Evolutionary conservation across 1,140 invertebrate species (phyloP), one percentile per base, ranked within the genome.

Genomic region (Schlechtendalia chinensis): DNA sequence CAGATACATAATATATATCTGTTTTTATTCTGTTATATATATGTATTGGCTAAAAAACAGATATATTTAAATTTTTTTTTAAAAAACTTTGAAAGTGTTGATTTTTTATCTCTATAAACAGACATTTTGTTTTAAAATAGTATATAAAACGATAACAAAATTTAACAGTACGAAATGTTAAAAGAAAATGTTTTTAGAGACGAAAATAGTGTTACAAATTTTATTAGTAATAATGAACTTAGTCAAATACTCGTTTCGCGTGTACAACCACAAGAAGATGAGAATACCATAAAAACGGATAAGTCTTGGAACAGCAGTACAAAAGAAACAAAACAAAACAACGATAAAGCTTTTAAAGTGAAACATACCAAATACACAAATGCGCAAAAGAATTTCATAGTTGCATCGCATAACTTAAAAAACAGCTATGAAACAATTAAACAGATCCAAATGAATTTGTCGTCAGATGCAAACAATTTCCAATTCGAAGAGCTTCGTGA

Each of bases 341-440:
- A 19, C 32, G 39, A n/a, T 27, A 79, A 50, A 63, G 45, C 39
- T 8, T 50, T n/a, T 11, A 63, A 50, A 32, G 75, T 47, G 17
- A 79, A 63, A 50, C 17, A 11, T 27, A 29, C 8, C 1, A 29
- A 27, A 1, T 79, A 79, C 24, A 79, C 12, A 45, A 63, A 17
- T 27, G 27, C n/a, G n/a, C 72, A 77, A 24, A 77, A 19, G 16
- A 39, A 45, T 17, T 77, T 77, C 3, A 24, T 11, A 8, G 11
- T 5, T n/a, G 58, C 75, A n/a, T 45, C 22, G 1, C 12, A 27
- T n/a, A 12, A n/a, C 5, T 27, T 79, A 29, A 63, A 45, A 27
- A 39, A 19, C 5, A 77, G 74, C 11, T 58, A 61, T 10, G 74
- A 56, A 58, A n/a, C 27, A 3, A 12, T 74, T n/a, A 56, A 74